Conservation (phyloP, 2,113 vertebrate species). For the Pseudorasbora parva region DNA sequence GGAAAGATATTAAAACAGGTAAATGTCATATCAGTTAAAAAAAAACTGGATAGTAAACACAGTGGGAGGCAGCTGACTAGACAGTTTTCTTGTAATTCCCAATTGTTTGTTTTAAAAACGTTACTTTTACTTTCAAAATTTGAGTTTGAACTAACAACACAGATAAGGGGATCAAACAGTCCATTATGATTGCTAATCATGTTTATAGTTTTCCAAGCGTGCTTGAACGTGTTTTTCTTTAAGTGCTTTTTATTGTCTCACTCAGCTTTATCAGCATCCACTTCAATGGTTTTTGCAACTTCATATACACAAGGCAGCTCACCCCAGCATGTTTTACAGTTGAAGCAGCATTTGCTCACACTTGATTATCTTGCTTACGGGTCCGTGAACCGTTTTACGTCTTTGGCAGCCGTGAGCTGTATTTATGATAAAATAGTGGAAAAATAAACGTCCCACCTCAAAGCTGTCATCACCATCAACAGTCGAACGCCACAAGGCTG, state of each 20-base stretch:
- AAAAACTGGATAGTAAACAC: constrained; percentile 24
- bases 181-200: not conserved
- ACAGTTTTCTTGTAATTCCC: constrained; percentile 9
- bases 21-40: not conserved
- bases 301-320: constrained; percentile 24
- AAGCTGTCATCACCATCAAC: constrained; percentile 63
- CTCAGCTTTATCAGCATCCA: constrained; percentile 26
- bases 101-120: constrained; percentile 12
- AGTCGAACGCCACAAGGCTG: constrained; percentile 44
- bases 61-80: constrained; percentile 8
- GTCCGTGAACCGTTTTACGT: constrained; percentile 47
- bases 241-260: not conserved
- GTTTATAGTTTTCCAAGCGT: not conserved
- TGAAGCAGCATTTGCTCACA: constrained; percentile 48
- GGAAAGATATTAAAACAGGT: not conserved
- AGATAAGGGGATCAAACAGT: not conserved
- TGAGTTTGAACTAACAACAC: not conserved
- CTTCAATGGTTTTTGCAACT: constrained; percentile 32
- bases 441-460: constrained; percentile 57
- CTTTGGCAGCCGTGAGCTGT: constrained; percentile 41
- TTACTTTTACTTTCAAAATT: not conserved
- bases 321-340: constrained; percentile 53
- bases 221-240: constrained; percentile 9
- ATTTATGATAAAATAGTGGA: constrained; percentile 68
- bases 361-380: constrained; percentile 50